phyloP scores from a whole-genome alignment of 2,113 vertebrate genomes.

The Neoarius graeffei region DNA sequence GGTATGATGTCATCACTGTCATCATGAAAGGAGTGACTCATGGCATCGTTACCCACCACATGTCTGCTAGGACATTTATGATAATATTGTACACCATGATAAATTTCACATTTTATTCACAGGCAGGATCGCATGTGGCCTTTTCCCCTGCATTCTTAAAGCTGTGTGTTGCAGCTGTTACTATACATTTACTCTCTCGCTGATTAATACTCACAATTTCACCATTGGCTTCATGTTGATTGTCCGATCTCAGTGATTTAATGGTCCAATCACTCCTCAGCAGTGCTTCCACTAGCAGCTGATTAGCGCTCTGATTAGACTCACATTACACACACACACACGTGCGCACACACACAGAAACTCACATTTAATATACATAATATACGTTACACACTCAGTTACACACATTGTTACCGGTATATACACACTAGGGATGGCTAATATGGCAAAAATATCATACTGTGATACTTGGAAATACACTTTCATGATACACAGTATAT shows the following conservation, averaged over 20 bases:
- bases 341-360: not conserved
- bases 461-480: not conserved
- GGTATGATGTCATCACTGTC: constrained; percentile 64
- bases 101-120: not conserved
- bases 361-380: not conserved
- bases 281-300: constrained; percentile 28
- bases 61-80: not conserved
- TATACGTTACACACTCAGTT: not conserved
- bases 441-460: not conserved
- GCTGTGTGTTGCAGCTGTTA: not conserved
- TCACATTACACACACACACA: not conserved
- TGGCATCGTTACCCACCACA: not conserved
- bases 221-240: constrained; percentile 35
- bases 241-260: not conserved
- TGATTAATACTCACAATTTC: constrained; percentile 2
- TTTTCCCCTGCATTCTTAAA: not conserved
- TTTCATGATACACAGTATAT: not conserved
- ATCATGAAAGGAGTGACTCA: not conserved
- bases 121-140: not conserved
- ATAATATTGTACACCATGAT: not conserved
- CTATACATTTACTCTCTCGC: not conserved
- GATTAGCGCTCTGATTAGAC: constrained; percentile 21
- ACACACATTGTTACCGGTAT: not conserved
- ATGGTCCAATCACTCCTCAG: constrained; percentile 50
- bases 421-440: not conserved